These are phyloP conservation scores for Pemphredon lugubris DNA, from an alignment of 2,888 invertebrate species.

Conservation along the genomic window DNA sequence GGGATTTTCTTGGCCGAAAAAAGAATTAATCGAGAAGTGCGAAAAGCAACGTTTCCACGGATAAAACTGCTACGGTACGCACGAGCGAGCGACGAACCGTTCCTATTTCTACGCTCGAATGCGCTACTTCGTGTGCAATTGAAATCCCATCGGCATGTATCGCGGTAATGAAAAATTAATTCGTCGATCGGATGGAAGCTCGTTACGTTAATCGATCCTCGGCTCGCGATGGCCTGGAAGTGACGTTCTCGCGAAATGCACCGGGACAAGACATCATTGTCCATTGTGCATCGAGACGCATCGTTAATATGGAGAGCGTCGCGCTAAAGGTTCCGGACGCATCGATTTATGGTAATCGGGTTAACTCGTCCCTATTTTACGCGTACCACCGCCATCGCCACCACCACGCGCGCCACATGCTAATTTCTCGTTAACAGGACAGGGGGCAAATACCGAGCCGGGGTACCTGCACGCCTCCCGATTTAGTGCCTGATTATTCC, in stretches of 20 bases:
- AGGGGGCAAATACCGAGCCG: conserved; percentile 45
- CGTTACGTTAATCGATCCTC: not conserved
- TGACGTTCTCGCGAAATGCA: not conserved
- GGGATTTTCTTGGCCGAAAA: too few relatives aligned
- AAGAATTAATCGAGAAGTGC: too few relatives aligned
- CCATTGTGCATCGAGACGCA: conserved; percentile 27
- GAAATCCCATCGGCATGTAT: too few relatives aligned
- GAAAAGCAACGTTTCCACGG: too few relatives aligned
- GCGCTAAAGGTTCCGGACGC: conserved; percentile 27
- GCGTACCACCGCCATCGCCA: too few relatives aligned
- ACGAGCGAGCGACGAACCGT: too few relatives aligned
- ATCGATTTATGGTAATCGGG: conserved; percentile 65
- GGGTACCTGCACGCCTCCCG: conserved; percentile 14
- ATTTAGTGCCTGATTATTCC: conserved; percentile 50
- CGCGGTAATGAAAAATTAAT: too few relatives aligned
- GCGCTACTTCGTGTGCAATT: too few relatives aligned
- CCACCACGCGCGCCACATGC: conserved; percentile 47
- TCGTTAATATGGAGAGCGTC: conserved; percentile 31
- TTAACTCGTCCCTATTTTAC: conserved; percentile 59
- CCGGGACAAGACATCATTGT: conserved; percentile 4
- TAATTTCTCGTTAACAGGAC: conserved; percentile 60
- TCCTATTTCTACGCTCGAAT: too few relatives aligned
- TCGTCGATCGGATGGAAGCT: too few relatives aligned
- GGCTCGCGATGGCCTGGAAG: not conserved
- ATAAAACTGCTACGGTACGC: too few relatives aligned